A percentile compares a stretch with the other conserved stretches of the same genome.
Conservation (phyloP, 2,113 vertebrate species). For the Apus apus region DNA sequence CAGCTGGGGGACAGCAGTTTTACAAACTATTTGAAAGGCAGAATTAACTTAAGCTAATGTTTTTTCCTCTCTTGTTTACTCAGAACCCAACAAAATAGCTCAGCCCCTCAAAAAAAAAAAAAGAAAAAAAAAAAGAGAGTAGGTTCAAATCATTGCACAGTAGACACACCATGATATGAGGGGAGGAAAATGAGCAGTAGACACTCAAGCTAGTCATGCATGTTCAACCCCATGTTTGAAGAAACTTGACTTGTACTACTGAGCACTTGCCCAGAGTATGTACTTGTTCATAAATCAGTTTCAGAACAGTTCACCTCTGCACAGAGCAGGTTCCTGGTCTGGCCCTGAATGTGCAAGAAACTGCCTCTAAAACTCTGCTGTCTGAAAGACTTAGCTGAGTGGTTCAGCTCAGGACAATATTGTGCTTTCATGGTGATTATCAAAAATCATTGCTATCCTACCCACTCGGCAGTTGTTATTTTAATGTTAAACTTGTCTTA, state of each 20-base stretch:
- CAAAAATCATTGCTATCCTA: conserved; percentile 36
- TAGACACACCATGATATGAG: neutral
- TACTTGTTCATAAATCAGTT: neutral
- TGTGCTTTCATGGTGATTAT: conserved; percentile 24
- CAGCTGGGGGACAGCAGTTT: neutral
- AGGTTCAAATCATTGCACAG: neutral
- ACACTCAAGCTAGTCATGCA: neutral
- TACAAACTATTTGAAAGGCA: neutral
- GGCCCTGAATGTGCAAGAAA: neutral
- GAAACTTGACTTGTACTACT: neutral
- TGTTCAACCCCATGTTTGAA: neutral
- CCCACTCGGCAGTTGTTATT: conserved; percentile 3
- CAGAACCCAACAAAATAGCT: neutral
- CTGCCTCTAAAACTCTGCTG: neutral
- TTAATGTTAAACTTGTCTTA: conserved; percentile 37
- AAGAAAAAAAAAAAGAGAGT: neutral
- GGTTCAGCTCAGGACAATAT: conserved; percentile 6
- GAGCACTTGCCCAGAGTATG: neutral
- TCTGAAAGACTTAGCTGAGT: neutral
- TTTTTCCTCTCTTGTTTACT: neutral
- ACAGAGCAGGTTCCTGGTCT: neutral
- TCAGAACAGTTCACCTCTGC: neutral
- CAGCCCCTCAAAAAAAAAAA: neutral
- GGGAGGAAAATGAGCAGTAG: neutral
- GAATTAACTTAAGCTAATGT: neutral